phyloP scores from a whole-genome alignment of 2,113 vertebrate genomes.

The human region DNA sequence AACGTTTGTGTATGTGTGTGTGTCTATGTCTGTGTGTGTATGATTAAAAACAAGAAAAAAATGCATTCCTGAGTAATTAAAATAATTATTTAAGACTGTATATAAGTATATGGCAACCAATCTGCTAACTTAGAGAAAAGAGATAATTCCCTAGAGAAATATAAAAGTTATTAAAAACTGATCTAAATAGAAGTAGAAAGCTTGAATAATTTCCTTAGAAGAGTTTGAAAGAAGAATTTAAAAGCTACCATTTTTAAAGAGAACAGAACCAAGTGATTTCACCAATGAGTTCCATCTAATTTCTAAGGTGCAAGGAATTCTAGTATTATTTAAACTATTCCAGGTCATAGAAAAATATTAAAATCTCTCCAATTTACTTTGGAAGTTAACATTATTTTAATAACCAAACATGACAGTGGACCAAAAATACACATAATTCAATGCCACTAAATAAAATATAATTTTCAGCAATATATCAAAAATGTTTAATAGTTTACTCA shows the following conservation, averaged over 20 bases:
- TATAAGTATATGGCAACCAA: not conserved
- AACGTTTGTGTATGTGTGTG: not conserved
- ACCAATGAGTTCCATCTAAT: not conserved
- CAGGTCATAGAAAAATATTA: not conserved
- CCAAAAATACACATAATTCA: slow-evolving; percentile 30
- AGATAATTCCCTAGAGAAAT: not conserved
- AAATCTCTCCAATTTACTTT: not conserved
- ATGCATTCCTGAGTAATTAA: not conserved
- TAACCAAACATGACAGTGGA: not conserved
- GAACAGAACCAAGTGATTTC: not conserved
- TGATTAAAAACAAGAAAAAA: slow-evolving; percentile 18
- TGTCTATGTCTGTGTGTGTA: not conserved
- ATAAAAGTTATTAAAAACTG: slow-evolving; percentile 22
- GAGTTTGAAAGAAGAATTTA: not conserved
- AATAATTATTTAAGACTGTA: slow-evolving; percentile 1
- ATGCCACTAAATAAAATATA: slow-evolving; percentile 3
- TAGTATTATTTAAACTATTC: not conserved
- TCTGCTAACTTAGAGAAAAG: not conserved
- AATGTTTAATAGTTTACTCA: not conserved
- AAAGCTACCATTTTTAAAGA: slow-evolving; percentile 13
- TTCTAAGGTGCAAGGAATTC: slow-evolving; percentile 18
- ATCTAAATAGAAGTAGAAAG: slow-evolving; percentile 28
- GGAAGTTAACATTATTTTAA: not conserved
- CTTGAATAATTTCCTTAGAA: slow-evolving; percentile 16
- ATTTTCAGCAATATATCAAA: not conserved